These are phyloP conservation scores for Lycophotia porphyrea DNA, from an alignment of 2,888 invertebrate genomes.

Conservation along the genomic window DNA sequence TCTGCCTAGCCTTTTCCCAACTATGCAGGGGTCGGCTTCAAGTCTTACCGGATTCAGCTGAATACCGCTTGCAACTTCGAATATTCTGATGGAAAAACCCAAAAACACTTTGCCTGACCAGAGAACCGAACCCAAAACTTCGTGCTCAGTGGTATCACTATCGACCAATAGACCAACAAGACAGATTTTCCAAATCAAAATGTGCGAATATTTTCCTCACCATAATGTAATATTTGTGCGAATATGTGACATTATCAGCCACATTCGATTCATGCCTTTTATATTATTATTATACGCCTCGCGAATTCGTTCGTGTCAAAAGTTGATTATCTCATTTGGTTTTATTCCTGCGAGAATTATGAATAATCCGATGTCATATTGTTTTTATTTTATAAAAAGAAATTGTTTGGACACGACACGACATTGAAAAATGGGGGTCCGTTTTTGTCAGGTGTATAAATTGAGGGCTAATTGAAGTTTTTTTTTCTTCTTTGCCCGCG, in stretches of 20 bases:
- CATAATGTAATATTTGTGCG: background rate
- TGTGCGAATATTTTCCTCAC: background rate
- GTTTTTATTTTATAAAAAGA: background rate
- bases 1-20: too few relatives aligned
- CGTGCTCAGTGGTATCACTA: background rate
- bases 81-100: background rate
- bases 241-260: slow-evolving; percentile 22
- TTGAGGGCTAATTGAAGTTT: background rate
- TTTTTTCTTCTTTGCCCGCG: background rate
- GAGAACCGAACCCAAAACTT: background rate
- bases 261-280: slow-evolving; percentile 14
- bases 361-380: slow-evolving; percentile 17
- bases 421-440: background rate
- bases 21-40: too few relatives aligned
- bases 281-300: slow-evolving; percentile 20
- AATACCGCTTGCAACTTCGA: background rate
- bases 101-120: background rate
- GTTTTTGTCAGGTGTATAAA: background rate
- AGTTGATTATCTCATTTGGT: slow-evolving; percentile 59
- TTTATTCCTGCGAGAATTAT: slow-evolving; percentile 34
- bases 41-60: too few relatives aligned
- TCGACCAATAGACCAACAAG: background rate
- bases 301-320: slow-evolving; percentile 34
- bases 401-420: background rate
- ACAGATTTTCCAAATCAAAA: background rate